Percentiles rank a stretch among this genome's conserved stretches.
Conservation (phyloP, 2,113 vertebrate genomes). For the Carettochelys insculpta region DNA sequence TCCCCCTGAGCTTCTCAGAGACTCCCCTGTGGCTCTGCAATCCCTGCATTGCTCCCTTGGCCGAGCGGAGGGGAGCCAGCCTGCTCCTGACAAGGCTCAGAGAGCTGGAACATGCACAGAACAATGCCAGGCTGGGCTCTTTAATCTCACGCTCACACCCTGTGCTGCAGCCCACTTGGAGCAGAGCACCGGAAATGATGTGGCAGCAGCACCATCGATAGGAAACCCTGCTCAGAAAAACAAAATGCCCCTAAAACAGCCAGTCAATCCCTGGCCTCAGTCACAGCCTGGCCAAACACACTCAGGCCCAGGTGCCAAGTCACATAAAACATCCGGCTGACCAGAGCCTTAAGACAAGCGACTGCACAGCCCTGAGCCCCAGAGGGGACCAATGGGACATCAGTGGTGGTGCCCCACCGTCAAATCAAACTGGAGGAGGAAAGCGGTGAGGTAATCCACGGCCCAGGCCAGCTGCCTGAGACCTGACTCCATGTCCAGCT, state of each 20-base stretch:
- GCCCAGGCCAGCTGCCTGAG: background rate
- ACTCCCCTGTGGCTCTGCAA: rapidly evolving
- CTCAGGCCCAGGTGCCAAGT: background rate
- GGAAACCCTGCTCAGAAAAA: background rate
- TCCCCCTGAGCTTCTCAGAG: background rate
- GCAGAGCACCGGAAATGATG: background rate
- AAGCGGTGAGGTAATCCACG: too few relatives aligned
- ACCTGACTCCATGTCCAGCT: background rate
- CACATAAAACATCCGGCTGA: too few relatives aligned
- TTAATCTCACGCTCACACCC: background rate
- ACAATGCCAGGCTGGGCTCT: rapidly evolving
- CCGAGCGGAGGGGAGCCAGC: background rate
- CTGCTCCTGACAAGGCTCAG: background rate
- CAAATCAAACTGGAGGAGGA: background rate
- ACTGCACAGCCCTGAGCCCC: background rate
- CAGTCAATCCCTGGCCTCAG: background rate
- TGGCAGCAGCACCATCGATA: background rate
- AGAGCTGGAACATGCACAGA: background rate
- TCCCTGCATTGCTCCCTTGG: background rate
- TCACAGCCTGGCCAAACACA: background rate
- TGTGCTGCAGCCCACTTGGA: rapidly evolving
- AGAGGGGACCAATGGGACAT: background rate
- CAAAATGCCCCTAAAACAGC: background rate
- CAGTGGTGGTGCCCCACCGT: background rate
- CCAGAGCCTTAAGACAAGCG: background rate